Percentiles rank a stretch among this genome's conserved stretches.
Evolutionary conservation across 1,140 invertebrate genomes (phyloP).

Genomic region (Apis cerana): DNA sequence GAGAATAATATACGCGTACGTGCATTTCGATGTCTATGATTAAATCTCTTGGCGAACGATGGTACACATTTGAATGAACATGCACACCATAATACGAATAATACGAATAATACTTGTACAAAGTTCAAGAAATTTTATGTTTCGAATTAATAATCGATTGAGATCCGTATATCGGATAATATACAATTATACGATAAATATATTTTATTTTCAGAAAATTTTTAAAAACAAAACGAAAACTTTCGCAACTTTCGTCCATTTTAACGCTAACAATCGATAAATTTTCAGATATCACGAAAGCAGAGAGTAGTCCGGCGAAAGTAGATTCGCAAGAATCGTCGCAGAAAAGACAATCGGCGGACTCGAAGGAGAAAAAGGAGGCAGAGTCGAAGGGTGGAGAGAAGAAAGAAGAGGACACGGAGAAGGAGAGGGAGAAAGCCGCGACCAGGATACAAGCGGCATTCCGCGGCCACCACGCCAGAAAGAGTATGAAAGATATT

Average conservation of each 20-base stretch:
- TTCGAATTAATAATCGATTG: too few relatives aligned
- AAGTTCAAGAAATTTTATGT: too few relatives aligned
- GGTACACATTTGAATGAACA: not conserved
- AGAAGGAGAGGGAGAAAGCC: slow-evolving; percentile 81
- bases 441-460: slow-evolving; percentile 87
- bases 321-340: slow-evolving; percentile 35
- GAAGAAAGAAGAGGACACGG: slow-evolving; percentile 51
- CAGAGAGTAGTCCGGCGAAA: slow-evolving; percentile 42
- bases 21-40: slow-evolving; percentile 11
- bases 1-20: not conserved
- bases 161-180: too few relatives aligned
- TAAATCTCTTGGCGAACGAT: slow-evolving; percentile 26
- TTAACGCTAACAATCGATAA: not conserved
- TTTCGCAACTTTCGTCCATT: too few relatives aligned
- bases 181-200: too few relatives aligned
- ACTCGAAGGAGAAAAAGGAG: slow-evolving; percentile 1
- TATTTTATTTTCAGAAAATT: too few relatives aligned
- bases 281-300: slow-evolving; percentile 68
- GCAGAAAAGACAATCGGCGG: slow-evolving; percentile 18
- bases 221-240: too few relatives aligned
- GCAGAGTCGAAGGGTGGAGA: slow-evolving; percentile 30
- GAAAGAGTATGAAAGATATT: slow-evolving; percentile 83
- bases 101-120: too few relatives aligned
- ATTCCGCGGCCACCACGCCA: slow-evolving; percentile 84
- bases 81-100: not conserved